phyloP scores from a whole-genome alignment of 2,113 vertebrate species.

The Pleuronectes platessa region DNA sequence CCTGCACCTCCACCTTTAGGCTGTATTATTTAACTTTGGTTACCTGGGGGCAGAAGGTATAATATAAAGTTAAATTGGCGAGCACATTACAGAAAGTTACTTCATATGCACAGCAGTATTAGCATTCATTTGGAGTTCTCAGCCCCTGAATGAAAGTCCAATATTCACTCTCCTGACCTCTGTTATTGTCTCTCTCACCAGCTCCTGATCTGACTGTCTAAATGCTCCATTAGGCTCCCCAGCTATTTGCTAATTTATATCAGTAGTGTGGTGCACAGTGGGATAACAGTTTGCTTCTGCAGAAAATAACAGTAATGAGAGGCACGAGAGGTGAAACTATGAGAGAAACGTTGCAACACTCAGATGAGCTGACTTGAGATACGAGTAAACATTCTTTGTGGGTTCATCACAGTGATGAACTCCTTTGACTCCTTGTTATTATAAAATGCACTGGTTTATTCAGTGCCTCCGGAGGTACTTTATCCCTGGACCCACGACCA shows the following conservation, averaged over 20 bases:
- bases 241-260: background rate
- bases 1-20: background rate
- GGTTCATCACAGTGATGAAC: background rate
- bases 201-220: background rate
- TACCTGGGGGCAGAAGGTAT: background rate
- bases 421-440: too few species aligned
- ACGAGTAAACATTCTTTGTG: background rate
- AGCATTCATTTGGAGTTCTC: slow-evolving; percentile 4
- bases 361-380: background rate
- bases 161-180: slow-evolving; percentile 6
- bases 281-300: background rate
- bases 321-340: background rate
- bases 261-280: background rate
- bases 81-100: background rate
- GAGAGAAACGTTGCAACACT: background rate
- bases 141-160: background rate
- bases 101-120: background rate
- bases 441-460: background rate
- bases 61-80: background rate
- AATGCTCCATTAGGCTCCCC: background rate
- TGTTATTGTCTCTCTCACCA: background rate
- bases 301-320: background rate
- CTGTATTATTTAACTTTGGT: background rate
- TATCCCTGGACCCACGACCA: too few species aligned
- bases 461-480: too few species aligned